Conservation (phyloP, 2,888 invertebrate species). For the Thera obeliscata region DNA sequence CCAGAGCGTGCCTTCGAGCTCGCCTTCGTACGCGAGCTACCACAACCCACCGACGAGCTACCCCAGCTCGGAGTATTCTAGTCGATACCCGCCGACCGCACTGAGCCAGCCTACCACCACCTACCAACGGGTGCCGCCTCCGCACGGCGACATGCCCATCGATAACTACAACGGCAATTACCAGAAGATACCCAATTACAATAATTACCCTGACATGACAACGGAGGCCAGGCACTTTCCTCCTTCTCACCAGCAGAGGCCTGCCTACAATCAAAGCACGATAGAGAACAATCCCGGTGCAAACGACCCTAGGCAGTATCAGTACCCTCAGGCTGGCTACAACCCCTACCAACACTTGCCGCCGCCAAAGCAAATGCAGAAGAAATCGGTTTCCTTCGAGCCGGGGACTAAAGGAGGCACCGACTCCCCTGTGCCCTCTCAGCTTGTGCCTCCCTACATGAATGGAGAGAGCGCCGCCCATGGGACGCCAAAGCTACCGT, state of each 20-base stretch:
- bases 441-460: slow-evolving; percentile 61
- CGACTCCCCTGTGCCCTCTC: slow-evolving; percentile 77
- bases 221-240: slow-evolving; percentile 67
- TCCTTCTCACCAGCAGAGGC: slow-evolving; percentile 67
- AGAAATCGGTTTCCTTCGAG: slow-evolving; percentile 89
- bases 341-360: slow-evolving; percentile 87
- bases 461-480: slow-evolving; percentile 56
- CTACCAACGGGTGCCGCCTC: slow-evolving; percentile 86
- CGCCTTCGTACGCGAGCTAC: slow-evolving; percentile 77
- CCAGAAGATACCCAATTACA: slow-evolving; percentile 69
- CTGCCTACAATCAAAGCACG: slow-evolving; percentile 69
- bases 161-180: slow-evolving; percentile 72
- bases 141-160: slow-evolving; percentile 75
- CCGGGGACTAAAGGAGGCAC: slow-evolving; percentile 88
- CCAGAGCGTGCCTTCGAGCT: slow-evolving; percentile 78
- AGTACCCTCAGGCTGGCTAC: slow-evolving; percentile 69
- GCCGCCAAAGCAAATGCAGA: slow-evolving; percentile 85
- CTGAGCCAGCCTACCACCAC: slow-evolving; percentile 75
- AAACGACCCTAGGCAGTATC: slow-evolving; percentile 62
- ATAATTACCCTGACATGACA: slow-evolving; percentile 64
- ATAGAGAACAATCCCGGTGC: slow-evolving; percentile 51
- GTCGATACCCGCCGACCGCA: slow-evolving; percentile 78
- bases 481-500: slow-evolving; percentile 85
- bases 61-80: slow-evolving; percentile 78
- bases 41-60: slow-evolving; percentile 81